Conservation (phyloP, 2,113 vertebrate genomes). For the Lophotis ruficrista region DNA sequence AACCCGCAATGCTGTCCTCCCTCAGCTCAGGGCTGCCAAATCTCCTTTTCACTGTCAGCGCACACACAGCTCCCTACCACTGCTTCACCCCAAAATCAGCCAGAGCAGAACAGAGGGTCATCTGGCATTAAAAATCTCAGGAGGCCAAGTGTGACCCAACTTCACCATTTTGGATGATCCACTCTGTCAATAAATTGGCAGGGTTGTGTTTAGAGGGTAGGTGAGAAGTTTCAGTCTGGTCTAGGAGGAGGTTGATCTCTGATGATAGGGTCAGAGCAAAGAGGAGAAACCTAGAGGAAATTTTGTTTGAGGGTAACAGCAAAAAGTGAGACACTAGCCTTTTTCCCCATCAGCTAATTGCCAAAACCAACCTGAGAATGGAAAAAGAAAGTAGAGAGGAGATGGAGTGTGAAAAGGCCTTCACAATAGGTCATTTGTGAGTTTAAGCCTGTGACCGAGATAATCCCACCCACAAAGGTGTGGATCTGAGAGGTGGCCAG, state of each 20-base stretch:
- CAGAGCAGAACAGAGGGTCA: neutral
- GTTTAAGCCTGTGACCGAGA: neutral
- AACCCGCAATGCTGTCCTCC: neutral
- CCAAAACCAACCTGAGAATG: neutral
- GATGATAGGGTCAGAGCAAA: neutral
- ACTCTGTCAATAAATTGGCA: neutral
- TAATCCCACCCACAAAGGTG: neutral
- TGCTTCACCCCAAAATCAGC: neutral
- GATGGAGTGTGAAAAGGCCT: neutral
- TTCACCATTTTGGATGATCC: neutral
- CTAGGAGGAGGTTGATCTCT: neutral
- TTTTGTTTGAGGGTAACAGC: neutral
- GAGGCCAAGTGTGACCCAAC: neutral
- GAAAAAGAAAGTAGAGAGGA: neutral
- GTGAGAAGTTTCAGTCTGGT: neutral
- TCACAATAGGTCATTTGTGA: neutral
- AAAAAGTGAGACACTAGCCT: neutral
- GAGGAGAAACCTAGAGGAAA: neutral
- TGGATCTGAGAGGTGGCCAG: neutral
- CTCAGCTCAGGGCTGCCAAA: neutral
- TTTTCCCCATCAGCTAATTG: neutral
- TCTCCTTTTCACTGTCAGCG: neutral
- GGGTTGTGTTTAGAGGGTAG: neutral
- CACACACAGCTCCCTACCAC: neutral
- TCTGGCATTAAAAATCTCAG: neutral